Percentiles rank a stretch among this genome's conserved stretches.
phyloP scores from a whole-genome alignment of 2,113 vertebrate genomes.

The Pheucticus melanocephalus region DNA sequence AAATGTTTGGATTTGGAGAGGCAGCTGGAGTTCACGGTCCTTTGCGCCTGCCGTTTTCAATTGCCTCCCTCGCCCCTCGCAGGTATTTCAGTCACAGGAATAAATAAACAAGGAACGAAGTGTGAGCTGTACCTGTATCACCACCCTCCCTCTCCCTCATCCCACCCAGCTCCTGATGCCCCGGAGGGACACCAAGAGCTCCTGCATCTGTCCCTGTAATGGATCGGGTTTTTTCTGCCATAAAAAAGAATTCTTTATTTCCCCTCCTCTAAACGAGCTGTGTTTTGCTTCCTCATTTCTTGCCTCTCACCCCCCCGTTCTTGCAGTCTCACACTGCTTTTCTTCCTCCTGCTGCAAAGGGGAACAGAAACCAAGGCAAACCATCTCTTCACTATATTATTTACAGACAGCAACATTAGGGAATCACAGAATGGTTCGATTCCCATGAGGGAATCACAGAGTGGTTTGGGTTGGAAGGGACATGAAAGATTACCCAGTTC shows the following conservation, averaged over 20 bases:
- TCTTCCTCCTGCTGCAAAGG: not conserved
- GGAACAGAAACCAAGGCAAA: not conserved
- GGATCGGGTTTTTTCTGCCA: not conserved
- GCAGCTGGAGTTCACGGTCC: not conserved
- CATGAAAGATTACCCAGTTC: no score
- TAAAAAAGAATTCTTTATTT: not conserved
- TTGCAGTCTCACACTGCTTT: accelerated
- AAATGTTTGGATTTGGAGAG: not conserved
- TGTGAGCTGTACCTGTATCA: not conserved
- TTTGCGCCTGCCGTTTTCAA: not conserved
- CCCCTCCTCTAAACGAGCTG: not conserved
- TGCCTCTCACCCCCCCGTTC: not conserved
- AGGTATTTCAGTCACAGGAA: not conserved
- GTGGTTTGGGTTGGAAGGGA: no score
- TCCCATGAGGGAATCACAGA: no score
- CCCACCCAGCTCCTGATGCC: not conserved
- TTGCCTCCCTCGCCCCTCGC: not conserved
- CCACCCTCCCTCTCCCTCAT: not conserved
- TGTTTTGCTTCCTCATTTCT: not conserved
- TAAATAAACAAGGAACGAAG: not conserved
- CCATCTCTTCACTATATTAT: accelerated
- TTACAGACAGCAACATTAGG: no score
- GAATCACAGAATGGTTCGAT: no score
- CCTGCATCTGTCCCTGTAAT: not conserved
- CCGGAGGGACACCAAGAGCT: accelerated